Evolutionary conservation across 1,140 invertebrate genomes (phyloP), one percentile per base, ranked within the genome.

Genomic region (Aphelinus certus): DNA sequence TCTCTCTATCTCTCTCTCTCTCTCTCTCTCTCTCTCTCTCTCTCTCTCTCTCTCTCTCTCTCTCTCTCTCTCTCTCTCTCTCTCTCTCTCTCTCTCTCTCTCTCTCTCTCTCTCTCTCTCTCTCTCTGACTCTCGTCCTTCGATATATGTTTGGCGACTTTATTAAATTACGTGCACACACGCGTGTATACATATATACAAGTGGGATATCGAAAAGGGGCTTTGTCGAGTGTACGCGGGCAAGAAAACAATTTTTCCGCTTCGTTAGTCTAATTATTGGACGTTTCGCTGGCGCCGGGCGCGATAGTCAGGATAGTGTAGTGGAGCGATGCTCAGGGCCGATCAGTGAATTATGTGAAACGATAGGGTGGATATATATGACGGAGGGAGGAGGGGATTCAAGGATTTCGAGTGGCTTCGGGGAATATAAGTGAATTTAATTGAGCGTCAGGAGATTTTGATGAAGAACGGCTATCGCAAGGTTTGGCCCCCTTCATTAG

Each of bases 401-500:
- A 71, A 71, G 69, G 48, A 62, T 61, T 62, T 71, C 53, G 47
- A 62, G 58, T 62, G 60, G 69, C 47, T 51, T 68, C 61, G 9
- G 1, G 51, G 68, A 56, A 5, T 42, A 60, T 57, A 65, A 64
- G 61, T 57, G 62, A 65, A 57, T 9, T 49, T 72, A 72, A 72
- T 72, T 47, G 71, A 72, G 51, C 71, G 62, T 9, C n/a, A 65
- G 45, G 7, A 56, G 62, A 72, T 72, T 72, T 72, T 72, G 65
- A 72, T 72, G 71, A 72, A 72, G 58, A 60, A 43, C 26, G 47
- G 57, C 2, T 53, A 51, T 51, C 45, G 42, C 46, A 42, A 43
- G 9, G 1, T 67, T 26, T 26, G 26, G 26, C 26, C 26, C 26
- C 26, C 26, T 26, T n/a, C 6, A 62, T 51, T 70, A 58, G 57